Evolutionary conservation across 2,113 vertebrate species (phyloP), one percentile per base, ranked within the genome.

Genomic region (Scomber colias): DNA sequence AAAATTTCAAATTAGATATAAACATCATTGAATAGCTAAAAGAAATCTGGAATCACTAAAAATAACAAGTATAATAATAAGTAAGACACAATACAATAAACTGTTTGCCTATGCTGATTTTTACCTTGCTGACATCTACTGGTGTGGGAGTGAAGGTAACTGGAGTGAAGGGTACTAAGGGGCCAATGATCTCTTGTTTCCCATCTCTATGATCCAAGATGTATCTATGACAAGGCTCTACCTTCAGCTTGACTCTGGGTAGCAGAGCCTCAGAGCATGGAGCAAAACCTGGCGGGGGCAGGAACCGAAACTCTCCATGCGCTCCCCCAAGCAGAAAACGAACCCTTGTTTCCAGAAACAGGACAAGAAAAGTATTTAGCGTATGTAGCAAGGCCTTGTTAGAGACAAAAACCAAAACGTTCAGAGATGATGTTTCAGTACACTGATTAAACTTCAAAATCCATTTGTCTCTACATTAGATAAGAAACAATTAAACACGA

Each of bases 301-400:
- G 95, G 77, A 98, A 99, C 75, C 96, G 97, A 92, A 99, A 99
- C 55, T 98, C 97, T 54, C 98, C 97, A 14, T 99, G 96, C 64
- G 94, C 91, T 50, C 97, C 97, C 12, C 98, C 97, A 53, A 99
- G 96, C 74, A 99, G 91, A 92, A 99, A 96, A 85, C 95, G 95
- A 49, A 97, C 92, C 89, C 97, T 99, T 69, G 31, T 75, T 50
- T 76, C 9, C 21, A 82, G 11, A 65, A 77, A 81, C 0, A n/a
- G 13, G 5, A 64, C 30, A 73, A 51, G 15, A 21, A 61, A 56
- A 4, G 7, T 0, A 31, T 44, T 66, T 50, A 81, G 1, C 30
- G 10, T 30, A 68, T 31, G 31, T 4, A 12, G 13, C 11, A 1
- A n/a, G 10, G 6, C 27, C 9, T 2, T 44, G 6, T 12, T 0